Evolutionary conservation across 2,888 invertebrate species (phyloP).

Genomic region (Mantis religiosa): DNA sequence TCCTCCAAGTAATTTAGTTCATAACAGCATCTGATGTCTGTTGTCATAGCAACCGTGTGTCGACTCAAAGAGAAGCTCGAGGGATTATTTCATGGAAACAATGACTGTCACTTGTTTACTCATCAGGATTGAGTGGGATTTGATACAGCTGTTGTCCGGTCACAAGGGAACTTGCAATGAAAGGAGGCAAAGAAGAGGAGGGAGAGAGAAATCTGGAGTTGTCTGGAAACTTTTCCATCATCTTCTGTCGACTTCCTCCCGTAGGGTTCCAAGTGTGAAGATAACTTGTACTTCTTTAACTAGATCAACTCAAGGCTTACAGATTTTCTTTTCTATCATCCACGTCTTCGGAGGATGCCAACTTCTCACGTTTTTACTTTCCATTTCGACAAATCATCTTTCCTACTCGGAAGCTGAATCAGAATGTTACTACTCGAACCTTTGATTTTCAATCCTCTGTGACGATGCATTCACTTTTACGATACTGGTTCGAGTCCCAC

Average conservation of each 20-base stretch:
- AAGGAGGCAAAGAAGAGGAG: background rate
- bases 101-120: background rate
- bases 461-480: no score
- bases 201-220: background rate
- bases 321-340: no score
- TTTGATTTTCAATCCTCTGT: no score
- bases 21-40: background rate
- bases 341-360: no score
- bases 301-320: no score
- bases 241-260: background rate
- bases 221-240: background rate
- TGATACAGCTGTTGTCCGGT: background rate
- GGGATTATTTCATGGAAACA: background rate
- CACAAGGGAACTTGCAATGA: background rate
- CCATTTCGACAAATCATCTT: no score
- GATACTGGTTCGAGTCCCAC: no score
- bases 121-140: background rate
- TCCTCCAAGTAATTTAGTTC: background rate
- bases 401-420: no score
- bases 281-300: background rate
- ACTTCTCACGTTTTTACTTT: no score
- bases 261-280: background rate
- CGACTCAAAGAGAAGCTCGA: background rate
- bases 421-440: no score
- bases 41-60: background rate